Base-by-base conservation (phyloP, 2,797 vertebrate genomes). In the Delichon dasypus region DNA sequence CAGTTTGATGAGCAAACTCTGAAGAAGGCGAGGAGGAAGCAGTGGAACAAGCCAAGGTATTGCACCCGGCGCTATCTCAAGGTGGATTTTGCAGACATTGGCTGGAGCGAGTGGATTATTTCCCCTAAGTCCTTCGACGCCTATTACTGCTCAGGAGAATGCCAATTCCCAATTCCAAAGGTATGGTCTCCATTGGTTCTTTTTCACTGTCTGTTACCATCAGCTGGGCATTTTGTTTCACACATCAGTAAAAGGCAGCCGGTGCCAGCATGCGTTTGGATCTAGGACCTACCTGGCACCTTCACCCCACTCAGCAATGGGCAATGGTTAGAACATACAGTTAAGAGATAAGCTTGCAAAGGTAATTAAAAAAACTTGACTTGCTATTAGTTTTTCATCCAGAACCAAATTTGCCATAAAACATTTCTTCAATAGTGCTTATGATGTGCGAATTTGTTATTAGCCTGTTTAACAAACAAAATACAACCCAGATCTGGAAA, bases 101-200 rank as follows among this genome's bases (percentile, higher is more conserved):
- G 99, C 77, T 99, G 99, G 99, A 99, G 98, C 1, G 99, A 99
- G 88, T 99, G 99, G 99, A 99, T 99, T 98, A 99, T 99, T 97
- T 99, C 99, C 4, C 99, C 99, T 0, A 99, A 99, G 93, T 99
- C 99, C 11, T 99, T 99, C 3, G 99, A 99, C 2, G 99, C 99
- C 26, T 99, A 98, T 96, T 99, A 99, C 88, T 99, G 99, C 95
- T 99, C 99, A 1, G 99, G 99, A 78, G 99, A 99, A 54, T 99
- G 99, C 97, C 99, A 99, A 45, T 99, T 99, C 96, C 99, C 99
- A 25, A 99, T 99, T 98, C 98, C 99, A 53, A 99, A 99, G 99
- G 99, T 99, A 98, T 1, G 11, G 72, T 75, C 36, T 90, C 80
- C 25, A 6, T 50, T 48, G 62, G 45, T 85, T 76, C 61, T 87